Conservation (phyloP, 2,113 vertebrate species). For the Chamaea fasciata region DNA sequence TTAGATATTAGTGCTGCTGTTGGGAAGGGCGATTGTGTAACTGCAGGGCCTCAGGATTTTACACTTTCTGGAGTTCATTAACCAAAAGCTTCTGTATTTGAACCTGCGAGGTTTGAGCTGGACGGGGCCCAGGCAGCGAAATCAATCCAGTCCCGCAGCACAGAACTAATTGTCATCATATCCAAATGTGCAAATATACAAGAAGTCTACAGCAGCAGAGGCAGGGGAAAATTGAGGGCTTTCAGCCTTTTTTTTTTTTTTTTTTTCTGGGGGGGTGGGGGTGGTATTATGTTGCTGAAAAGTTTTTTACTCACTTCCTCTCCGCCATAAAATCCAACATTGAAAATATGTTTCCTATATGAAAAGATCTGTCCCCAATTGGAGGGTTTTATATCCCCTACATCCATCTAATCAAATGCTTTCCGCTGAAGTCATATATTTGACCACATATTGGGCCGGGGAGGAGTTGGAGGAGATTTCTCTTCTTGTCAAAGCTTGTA, state of each 20-base stretch:
- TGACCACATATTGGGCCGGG: not conserved
- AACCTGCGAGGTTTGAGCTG: conserved; percentile 23
- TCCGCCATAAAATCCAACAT: conserved; percentile 4
- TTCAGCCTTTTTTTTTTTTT: not conserved
- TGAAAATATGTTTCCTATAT: conserved; percentile 53
- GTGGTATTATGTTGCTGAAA: conserved; percentile 37
- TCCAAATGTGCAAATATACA: conserved; percentile 62
- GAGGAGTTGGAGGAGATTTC: not conserved
- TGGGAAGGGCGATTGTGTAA: conserved; percentile 56
- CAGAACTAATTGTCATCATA: conserved; percentile 58
- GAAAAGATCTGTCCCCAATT: not conserved
- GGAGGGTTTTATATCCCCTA: not conserved
- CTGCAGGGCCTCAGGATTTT: conserved; percentile 40
- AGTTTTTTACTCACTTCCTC: conserved; percentile 43
- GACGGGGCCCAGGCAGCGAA: conserved; percentile 40
- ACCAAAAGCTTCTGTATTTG: conserved; percentile 19
- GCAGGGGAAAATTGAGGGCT: conserved; percentile 35
- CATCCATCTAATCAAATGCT: conserved; percentile 29
- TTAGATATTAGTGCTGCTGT: conserved; percentile 60
- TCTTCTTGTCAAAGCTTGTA: conserved; percentile 3
- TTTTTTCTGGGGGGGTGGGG: not conserved
- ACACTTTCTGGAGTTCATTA: conserved; percentile 48
- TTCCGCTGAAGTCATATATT: conserved; percentile 18
- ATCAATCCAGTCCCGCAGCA: conserved; percentile 55
- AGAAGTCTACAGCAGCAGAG: not conserved